phyloP scores from a whole-genome alignment of 1,140 invertebrate species.

The Macrosteles quadrilineatus region DNA sequence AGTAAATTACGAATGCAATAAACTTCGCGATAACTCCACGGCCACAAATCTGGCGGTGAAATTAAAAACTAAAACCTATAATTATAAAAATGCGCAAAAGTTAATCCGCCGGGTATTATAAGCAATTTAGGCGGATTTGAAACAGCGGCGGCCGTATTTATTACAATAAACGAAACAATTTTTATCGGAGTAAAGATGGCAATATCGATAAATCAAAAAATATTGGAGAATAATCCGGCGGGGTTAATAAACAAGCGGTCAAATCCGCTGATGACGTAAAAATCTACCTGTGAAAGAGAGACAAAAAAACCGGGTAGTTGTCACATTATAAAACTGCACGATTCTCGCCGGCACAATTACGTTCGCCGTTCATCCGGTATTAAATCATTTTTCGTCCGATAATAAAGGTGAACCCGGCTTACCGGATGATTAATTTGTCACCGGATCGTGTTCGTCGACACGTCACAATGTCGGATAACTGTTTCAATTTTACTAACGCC shows the following conservation, averaged over 20 bases:
- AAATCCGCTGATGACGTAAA: slow-evolving; percentile 21
- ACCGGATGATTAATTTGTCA: slow-evolving; percentile 15
- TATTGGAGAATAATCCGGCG: neutral
- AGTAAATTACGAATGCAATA: too few relatives aligned
- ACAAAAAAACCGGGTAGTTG: neutral
- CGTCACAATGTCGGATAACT: too few relatives aligned
- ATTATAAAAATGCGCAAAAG: slow-evolving; percentile 13
- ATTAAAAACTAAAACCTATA: slow-evolving; percentile 26
- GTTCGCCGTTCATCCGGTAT: neutral
- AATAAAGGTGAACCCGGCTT: slow-evolving; percentile 21
- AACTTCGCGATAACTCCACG: too few relatives aligned
- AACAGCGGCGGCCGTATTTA: slow-evolving; percentile 2
- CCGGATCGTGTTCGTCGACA: too few relatives aligned
- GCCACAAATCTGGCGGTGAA: slow-evolving; percentile 13
- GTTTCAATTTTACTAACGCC: too few relatives aligned
- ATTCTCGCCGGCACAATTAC: neutral
- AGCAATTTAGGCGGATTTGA: slow-evolving; percentile 17
- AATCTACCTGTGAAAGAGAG: slow-evolving; percentile 4
- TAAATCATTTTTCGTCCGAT: slow-evolving; percentile 12
- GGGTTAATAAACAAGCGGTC: slow-evolving; percentile 20
- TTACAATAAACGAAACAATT: slow-evolving; percentile 15
- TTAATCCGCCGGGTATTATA: slow-evolving; percentile 17
- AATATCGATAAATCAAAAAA: slow-evolving; percentile 23
- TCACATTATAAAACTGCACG: slow-evolving; percentile 20
- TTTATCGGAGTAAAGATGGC: neutral